Percentiles rank a stretch among this genome's conserved stretches.
Conservation (phyloP, 2,113 vertebrate genomes). For the Muntiacus muntjak region DNA sequence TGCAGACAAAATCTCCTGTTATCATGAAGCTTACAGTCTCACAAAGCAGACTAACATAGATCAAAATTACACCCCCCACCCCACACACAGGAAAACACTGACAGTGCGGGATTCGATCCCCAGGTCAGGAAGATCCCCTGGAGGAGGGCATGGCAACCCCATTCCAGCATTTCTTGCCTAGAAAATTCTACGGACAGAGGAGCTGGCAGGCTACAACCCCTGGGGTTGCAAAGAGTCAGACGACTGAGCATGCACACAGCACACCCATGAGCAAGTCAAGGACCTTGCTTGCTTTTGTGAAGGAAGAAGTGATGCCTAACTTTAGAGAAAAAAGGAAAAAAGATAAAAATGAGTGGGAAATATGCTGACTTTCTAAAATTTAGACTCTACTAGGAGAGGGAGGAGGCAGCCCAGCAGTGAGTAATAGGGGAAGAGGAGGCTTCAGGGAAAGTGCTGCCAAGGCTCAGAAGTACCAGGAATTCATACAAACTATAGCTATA, state of each 20-base stretch:
- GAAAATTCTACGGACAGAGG: not conserved
- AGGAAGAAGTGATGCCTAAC: not conserved
- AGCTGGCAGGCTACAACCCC: not conserved
- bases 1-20: not conserved
- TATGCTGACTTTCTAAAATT: not conserved
- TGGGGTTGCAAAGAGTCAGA: not conserved
- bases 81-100: not conserved
- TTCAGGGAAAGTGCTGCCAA: not conserved
- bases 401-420: not conserved
- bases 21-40: not conserved
- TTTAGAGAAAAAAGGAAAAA: not conserved
- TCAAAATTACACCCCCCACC: not conserved
- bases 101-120: not conserved
- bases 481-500: not conserved
- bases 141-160: not conserved
- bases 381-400: not conserved
- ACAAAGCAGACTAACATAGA: not conserved
- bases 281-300: not conserved
- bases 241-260: not conserved
- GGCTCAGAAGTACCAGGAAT: not conserved
- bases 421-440: rapidly evolving
- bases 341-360: not conserved
- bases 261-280: not conserved
- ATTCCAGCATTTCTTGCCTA: not conserved
- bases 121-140: not conserved